phyloP scores from a whole-genome alignment of 2,888 invertebrate genomes.

The Cosmopolites sordidus region DNA sequence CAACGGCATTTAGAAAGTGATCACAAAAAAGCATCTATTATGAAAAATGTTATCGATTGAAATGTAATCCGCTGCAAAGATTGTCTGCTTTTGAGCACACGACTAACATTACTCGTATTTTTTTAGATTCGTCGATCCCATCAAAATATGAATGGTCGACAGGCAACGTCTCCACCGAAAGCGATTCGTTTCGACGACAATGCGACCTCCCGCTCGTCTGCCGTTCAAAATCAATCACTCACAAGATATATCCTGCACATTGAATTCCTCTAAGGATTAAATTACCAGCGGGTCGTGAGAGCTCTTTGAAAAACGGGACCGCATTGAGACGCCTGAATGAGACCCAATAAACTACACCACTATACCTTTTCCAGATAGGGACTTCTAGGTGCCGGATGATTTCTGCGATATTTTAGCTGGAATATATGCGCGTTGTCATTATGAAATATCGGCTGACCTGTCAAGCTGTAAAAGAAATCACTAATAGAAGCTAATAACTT shows the following conservation, averaged over 20 bases:
- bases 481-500: too few relatives aligned
- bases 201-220: constrained; percentile 1
- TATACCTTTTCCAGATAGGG: constrained; percentile 29
- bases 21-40: too few relatives aligned
- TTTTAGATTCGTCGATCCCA: background rate
- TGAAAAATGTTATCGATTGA: too few relatives aligned
- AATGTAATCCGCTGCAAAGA: too few relatives aligned
- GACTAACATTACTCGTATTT: background rate
- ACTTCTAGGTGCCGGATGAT: constrained; percentile 20
- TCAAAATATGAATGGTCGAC: background rate
- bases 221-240: constrained; percentile 32
- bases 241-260: constrained; percentile 32
- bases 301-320: constrained; percentile 31
- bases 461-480: too few relatives aligned
- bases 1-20: too few relatives aligned
- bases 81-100: too few relatives aligned
- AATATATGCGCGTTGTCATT: background rate
- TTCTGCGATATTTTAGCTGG: constrained; percentile 21
- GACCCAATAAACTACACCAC: constrained; percentile 33
- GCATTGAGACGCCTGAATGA: constrained; percentile 26
- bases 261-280: constrained; percentile 33
- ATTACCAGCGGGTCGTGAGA: constrained; percentile 32
- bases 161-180: background rate
- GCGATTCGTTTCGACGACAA: constrained; percentile 2
- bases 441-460: background rate